phyloP scores from a whole-genome alignment of 2,888 invertebrate species.

The Leptarthrus brevirostris region DNA sequence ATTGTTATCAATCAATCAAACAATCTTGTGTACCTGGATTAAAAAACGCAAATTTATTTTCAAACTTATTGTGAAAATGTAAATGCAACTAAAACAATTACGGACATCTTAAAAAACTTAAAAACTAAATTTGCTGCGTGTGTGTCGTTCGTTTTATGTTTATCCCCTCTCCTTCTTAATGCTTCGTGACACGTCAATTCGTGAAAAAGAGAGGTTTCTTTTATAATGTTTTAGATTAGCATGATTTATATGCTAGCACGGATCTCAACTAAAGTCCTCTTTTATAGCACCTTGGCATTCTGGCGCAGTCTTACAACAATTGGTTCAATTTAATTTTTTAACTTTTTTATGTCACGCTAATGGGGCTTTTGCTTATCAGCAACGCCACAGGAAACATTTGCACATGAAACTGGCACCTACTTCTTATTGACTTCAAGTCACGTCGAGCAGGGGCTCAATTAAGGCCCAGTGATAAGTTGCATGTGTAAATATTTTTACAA shows the following conservation, averaged over 20 bases:
- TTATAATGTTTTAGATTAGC: background rate
- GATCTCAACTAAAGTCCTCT: background rate
- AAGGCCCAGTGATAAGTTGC: too few relatives aligned
- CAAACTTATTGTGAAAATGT: too few relatives aligned
- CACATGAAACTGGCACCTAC: constrained; percentile 13
- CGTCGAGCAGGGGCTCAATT: too few relatives aligned
- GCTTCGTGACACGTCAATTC: constrained; percentile 7
- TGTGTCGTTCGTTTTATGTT: too few relatives aligned
- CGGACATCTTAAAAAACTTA: too few relatives aligned
- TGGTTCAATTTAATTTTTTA: constrained; percentile 17
- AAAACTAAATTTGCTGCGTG: too few relatives aligned
- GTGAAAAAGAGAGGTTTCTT: background rate
- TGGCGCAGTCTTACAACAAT: background rate
- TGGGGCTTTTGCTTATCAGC: background rate
- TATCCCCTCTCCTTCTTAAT: background rate
- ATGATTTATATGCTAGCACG: constrained; percentile 25
- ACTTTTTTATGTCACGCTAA: background rate
- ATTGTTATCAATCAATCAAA: too few relatives aligned
- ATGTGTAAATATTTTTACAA: too few relatives aligned
- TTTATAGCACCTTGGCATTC: background rate
- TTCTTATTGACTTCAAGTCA: too few relatives aligned
- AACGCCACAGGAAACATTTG: background rate
- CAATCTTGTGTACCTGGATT: too few relatives aligned
- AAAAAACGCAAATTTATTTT: too few relatives aligned
- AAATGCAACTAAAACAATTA: too few relatives aligned